phyloP scores from a whole-genome alignment of 2,113 vertebrate genomes.

The Nestor notabilis region DNA sequence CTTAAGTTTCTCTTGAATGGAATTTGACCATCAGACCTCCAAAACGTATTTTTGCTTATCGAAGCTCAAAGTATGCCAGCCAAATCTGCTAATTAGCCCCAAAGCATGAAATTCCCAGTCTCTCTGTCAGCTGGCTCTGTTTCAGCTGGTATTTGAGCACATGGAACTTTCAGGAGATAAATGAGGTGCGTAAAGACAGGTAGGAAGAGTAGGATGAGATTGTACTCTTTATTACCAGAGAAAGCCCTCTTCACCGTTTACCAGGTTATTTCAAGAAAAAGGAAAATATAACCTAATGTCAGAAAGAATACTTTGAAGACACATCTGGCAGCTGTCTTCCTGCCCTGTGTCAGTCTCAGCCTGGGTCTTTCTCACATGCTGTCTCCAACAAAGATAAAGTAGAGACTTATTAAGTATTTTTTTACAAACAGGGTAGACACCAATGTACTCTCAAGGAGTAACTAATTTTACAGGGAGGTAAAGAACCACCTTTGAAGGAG shows the following conservation, averaged over 20 bases:
- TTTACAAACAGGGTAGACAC: neutral
- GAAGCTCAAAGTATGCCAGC: neutral
- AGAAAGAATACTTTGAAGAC: neutral
- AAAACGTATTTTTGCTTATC: neutral
- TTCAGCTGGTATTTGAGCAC: neutral
- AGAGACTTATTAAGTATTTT: neutral
- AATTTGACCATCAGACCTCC: neutral
- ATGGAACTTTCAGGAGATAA: neutral
- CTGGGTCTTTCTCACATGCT: neutral
- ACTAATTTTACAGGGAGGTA: neutral
- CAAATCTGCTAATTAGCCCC: neutral
- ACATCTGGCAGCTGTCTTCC: neutral
- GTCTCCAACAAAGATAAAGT: neutral
- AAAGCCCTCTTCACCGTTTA: neutral
- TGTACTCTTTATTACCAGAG: neutral
- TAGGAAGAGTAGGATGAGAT: neutral
- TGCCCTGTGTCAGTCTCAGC: neutral
- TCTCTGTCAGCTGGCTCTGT: neutral
- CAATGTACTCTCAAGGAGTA: neutral
- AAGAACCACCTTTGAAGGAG: neutral
- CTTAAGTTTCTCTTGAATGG: neutral
- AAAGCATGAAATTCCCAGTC: neutral
- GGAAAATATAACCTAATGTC: neutral
- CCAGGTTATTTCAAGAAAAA: neutral
- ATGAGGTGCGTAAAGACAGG: neutral